These are phyloP conservation scores for Idaea straminata DNA, from an alignment of 2,888 invertebrate species.

Conservation along the genomic window DNA sequence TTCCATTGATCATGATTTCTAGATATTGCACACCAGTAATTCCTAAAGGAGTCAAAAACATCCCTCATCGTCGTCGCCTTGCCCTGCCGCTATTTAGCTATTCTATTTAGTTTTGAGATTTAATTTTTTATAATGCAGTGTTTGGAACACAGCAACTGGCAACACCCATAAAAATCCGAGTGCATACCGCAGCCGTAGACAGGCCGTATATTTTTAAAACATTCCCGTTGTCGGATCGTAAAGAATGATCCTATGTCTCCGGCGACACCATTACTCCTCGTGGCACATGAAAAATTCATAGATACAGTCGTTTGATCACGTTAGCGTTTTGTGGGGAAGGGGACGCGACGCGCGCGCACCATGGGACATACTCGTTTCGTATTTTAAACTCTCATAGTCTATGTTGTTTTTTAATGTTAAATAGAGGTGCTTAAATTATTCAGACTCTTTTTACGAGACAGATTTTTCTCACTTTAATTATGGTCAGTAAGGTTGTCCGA, in stretches of 20 bases:
- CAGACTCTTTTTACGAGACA: no score
- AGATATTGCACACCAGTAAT: no score
- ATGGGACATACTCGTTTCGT: slow-evolving; percentile 34
- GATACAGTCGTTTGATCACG: slow-evolving; percentile 61
- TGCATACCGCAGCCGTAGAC: slow-evolving; percentile 34
- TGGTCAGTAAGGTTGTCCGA: no score
- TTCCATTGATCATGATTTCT: no score
- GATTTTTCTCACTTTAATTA: no score
- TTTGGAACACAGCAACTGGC: neutral
- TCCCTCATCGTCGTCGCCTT: no score
- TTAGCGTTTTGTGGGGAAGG: slow-evolving; percentile 45
- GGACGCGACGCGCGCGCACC: slow-evolving; percentile 52
- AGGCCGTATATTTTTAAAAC: slow-evolving; percentile 68
- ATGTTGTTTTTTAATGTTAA: neutral
- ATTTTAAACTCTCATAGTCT: neutral
- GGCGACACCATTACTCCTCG: slow-evolving; percentile 72
- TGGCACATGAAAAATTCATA: slow-evolving; percentile 77
- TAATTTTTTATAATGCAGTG: neutral
- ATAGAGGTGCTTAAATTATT: no score
- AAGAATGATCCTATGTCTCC: slow-evolving; percentile 75
- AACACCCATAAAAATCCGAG: neutral
- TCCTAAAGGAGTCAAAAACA: no score
- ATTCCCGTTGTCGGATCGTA: slow-evolving; percentile 71
- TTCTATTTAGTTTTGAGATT: neutral
- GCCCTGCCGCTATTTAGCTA: no score